Percentiles rank a stretch among this genome's conserved stretches.
Evolutionary conservation across 2,888 invertebrate genomes (phyloP).

Genomic region (Mimachlamys varia): DNA sequence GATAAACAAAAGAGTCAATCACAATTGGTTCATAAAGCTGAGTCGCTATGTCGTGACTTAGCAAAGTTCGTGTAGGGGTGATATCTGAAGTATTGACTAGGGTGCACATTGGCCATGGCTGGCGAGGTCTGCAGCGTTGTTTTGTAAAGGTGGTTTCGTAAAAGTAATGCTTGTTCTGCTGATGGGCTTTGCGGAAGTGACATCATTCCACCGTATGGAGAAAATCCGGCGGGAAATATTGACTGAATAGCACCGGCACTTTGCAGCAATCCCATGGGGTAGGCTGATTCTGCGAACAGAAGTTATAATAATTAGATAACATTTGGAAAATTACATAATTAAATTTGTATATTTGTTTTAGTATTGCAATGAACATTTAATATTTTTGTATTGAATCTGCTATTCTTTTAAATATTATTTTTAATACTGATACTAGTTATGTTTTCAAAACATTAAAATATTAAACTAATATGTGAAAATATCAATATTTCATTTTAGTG

Average conservation of each 20-base stretch:
- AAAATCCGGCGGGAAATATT: conserved; percentile 31
- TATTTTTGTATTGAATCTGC: too few species aligned
- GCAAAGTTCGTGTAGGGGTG: conserved; percentile 48
- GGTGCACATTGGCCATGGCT: conserved; percentile 37
- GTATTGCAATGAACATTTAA: too few species aligned
- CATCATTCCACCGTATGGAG: conserved; percentile 40
- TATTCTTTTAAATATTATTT: too few species aligned
- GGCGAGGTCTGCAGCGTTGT: conserved; percentile 38
- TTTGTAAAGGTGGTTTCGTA: conserved; percentile 47
- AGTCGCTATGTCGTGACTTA: conserved; percentile 28
- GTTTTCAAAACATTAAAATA: too few species aligned
- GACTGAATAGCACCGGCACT: conserved; percentile 42
- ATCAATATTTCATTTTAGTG: too few species aligned
- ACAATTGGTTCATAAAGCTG: background rate
- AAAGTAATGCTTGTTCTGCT: conserved; percentile 44
- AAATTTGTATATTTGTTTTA: background rate
- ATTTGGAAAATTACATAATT: background rate
- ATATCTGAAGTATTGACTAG: conserved; percentile 48
- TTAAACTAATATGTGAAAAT: too few species aligned
- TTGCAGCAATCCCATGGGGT: conserved; percentile 44
- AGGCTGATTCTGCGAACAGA: conserved; percentile 47
- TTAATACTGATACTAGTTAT: too few species aligned
- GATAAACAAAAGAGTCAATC: background rate
- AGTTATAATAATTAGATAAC: background rate
- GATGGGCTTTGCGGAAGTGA: conserved; percentile 32